Percentiles rank a stretch among this genome's conserved stretches.
phyloP scores from a whole-genome alignment of 2,888 invertebrate genomes.

The Marronus borbonicus region DNA sequence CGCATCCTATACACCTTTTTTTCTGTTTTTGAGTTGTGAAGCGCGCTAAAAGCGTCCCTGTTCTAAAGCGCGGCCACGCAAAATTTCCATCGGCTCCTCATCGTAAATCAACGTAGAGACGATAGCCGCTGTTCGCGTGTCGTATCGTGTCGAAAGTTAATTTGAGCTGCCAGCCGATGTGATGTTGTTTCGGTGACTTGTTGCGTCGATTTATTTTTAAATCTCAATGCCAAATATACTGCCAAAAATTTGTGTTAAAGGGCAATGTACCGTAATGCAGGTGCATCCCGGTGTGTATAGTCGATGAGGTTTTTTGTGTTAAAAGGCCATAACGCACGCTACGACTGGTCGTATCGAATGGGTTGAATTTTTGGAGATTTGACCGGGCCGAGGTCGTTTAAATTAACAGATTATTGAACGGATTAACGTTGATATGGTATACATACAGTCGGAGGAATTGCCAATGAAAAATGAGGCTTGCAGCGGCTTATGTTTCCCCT shows the following conservation, averaged over 20 bases:
- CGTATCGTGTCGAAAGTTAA: conserved; percentile 23
- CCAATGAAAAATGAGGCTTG: no score
- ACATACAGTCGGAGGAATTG: no score
- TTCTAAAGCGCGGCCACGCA: neutral
- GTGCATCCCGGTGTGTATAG: conserved; percentile 43
- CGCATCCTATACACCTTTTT: no score
- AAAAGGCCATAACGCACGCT: conserved; percentile 42
- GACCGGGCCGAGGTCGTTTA: neutral
- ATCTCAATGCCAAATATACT: conserved; percentile 56
- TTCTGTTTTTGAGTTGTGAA: no score
- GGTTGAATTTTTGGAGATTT: neutral
- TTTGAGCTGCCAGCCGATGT: conserved; percentile 9
- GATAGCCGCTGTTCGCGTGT: neutral
- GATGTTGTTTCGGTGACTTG: conserved; percentile 20
- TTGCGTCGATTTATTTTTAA: conserved; percentile 54
- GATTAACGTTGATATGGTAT: no score
- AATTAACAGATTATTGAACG: neutral
- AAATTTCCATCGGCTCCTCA: conserved; percentile 8
- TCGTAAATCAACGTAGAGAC: conserved; percentile 20
- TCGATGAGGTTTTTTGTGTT: conserved; percentile 20
- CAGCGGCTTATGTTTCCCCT: no score
- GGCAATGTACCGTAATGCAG: conserved; percentile 56
- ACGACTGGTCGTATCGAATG: neutral
- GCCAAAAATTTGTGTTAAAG: conserved; percentile 59
- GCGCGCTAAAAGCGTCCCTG: neutral